Conservation (phyloP, 64 coral and sea anemone species). For the Astreopora myriophthalma region DNA sequence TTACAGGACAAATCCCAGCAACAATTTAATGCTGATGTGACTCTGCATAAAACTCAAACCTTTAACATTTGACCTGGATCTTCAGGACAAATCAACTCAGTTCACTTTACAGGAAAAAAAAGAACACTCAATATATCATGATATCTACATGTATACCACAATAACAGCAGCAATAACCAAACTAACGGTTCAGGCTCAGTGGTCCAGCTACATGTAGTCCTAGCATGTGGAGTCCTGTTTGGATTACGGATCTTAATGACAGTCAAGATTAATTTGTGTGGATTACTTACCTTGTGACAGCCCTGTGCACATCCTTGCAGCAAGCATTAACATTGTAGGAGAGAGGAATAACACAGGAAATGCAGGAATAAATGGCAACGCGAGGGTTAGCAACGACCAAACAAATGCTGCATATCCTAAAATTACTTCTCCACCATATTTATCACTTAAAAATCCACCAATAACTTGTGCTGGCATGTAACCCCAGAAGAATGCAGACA, state of each 20-base stretch:
- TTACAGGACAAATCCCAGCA: too few species aligned
- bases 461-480: constrained; percentile 83
- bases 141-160: too few species aligned
- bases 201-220: constrained; percentile 12
- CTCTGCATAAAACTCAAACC: too few species aligned
- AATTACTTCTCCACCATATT: constrained; percentile 85
- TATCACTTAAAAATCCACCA: constrained; percentile 91
- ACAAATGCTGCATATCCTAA: constrained; percentile 74
- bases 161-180: too few species aligned
- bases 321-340: constrained; percentile 60
- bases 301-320: constrained; percentile 72
- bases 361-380: constrained; percentile 78
- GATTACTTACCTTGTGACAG: constrained; percentile 72
- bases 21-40: too few species aligned
- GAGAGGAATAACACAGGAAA: constrained; percentile 57
- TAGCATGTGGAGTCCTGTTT: too few species aligned
- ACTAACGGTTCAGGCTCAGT: too few species aligned
- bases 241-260: too few species aligned
- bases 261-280: background rate
- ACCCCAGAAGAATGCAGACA: constrained; percentile 94
- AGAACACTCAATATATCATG: too few species aligned
- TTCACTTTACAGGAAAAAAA: too few species aligned
- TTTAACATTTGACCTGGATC: too few species aligned
- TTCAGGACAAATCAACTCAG: too few species aligned
- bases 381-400: constrained; percentile 77